Percentiles rank a stretch among this genome's conserved stretches.
These are phyloP conservation scores for Gymnoscopelus braueri DNA, from an alignment of 2,797 vertebrate genomes.

Conservation along the genomic window DNA sequence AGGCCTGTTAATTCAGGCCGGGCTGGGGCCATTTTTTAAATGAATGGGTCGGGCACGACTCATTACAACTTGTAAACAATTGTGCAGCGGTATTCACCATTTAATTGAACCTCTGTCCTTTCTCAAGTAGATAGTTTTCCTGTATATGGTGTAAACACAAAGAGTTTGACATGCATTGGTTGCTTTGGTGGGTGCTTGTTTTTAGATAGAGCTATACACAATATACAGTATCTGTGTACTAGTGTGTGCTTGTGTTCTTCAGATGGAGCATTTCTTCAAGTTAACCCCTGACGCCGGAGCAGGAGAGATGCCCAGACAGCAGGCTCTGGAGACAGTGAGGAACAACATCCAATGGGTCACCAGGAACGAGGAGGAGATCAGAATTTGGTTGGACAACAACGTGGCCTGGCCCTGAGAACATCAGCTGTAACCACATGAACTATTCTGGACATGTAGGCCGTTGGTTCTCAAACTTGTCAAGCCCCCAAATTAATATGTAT, in stretches of 20 bases:
- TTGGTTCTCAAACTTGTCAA: too few relatives aligned
- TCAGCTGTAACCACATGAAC: too few relatives aligned
- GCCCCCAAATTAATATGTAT: too few relatives aligned
- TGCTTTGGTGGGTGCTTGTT: neutral
- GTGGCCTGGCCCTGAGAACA: slow-evolving; percentile 19
- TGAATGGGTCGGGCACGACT: too few relatives aligned
- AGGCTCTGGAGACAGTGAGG: slow-evolving; percentile 89
- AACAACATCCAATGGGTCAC: slow-evolving; percentile 92
- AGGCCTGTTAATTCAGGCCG: too few relatives aligned
- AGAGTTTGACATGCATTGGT: too few relatives aligned
- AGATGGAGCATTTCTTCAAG: slow-evolving; percentile 94
- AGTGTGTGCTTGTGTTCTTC: slow-evolving; percentile 35
- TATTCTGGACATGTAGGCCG: too few relatives aligned
- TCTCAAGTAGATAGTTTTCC: too few relatives aligned
- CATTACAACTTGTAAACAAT: neutral
- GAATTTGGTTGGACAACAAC: slow-evolving; percentile 79
- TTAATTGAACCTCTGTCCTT: too few relatives aligned
- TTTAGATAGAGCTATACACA: neutral
- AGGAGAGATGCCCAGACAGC: slow-evolving; percentile 85
- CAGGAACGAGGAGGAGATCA: slow-evolving; percentile 82
- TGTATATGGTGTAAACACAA: too few relatives aligned
- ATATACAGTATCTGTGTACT: slow-evolving; percentile 12
- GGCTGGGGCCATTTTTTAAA: too few relatives aligned
- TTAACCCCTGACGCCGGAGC: slow-evolving; percentile 89
- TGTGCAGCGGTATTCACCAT: too few relatives aligned